Evolutionary conservation across 1,140 invertebrate genomes (phyloP), one percentile per base, ranked within the genome.

Genomic region (Trissolcus basalis): DNA sequence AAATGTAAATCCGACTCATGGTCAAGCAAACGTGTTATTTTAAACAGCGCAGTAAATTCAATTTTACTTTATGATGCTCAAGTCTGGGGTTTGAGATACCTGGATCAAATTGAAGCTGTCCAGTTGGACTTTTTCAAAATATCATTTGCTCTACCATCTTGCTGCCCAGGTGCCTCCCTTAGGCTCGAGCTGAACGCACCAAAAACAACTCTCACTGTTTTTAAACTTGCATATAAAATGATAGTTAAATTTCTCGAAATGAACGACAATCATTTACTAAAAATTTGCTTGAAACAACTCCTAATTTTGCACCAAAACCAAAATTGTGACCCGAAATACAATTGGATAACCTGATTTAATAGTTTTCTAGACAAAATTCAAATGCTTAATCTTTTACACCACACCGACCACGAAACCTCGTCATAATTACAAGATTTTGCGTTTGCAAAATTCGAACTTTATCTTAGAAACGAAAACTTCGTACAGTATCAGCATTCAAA

Each of bases 291-390:
- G 4, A 0, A 10, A 4, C 27, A 32, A 4, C 49, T 13, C 12
- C 5, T 50, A 13, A 35, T 0, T 6, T 15, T 50, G 6, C 10
- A 13, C 16, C 1, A 35, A 8, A 33, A 58, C 15, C 3, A 6
- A 32, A 16, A 45, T 35, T 35, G 4, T 14, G 14, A 8, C 35
- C 14, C n/a, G 6, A 50, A 44, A 51, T 61, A 61, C 44, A 51
- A 44, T 61, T 61, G 59, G 59, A 32, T 61, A 7, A 8, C 35
- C 0, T 48, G 51, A 44, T 9, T 61, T 51, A 41, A 61, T 32
- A 6, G 13, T n/a, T 14, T 51, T 44, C 9, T 61, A 4, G 4
- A 39, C 1, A 43, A 11, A 9, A 5, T 61, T n/a, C 39, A 41
- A n/a, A 61, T 50, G n/a, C 6, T 6, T 6, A 49, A 6, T 8